Conservation (phyloP, 2,888 invertebrate genomes). For the Ceraclea dissimilis region DNA sequence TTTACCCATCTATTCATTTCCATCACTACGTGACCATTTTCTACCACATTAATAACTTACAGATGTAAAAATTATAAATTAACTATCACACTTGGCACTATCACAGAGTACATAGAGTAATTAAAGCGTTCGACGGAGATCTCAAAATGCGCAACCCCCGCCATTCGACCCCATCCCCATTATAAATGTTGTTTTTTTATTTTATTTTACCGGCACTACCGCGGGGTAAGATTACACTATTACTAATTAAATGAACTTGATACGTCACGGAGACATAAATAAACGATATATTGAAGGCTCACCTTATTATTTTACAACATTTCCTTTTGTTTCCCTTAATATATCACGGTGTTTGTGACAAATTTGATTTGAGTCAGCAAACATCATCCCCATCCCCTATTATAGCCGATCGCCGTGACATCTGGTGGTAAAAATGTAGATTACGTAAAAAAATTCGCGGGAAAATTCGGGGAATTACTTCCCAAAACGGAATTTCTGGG, state of each 20-base stretch:
- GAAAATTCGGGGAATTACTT: neutral
- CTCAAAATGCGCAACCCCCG: constrained; percentile 47
- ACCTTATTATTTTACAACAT: constrained; percentile 21
- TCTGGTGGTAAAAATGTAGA: constrained; percentile 17
- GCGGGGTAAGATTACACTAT: neutral
- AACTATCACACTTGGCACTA: constrained; percentile 26
- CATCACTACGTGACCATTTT: constrained; percentile 4
- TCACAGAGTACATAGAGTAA: constrained; percentile 17
- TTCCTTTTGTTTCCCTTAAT: constrained; percentile 22
- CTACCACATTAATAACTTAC: neutral
- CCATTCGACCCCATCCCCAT: constrained; percentile 47
- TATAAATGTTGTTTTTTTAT: constrained; percentile 41
- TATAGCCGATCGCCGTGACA: constrained; percentile 1
- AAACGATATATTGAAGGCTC: constrained; percentile 7
- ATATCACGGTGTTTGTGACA: constrained; percentile 23
- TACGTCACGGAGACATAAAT: constrained; percentile 3
- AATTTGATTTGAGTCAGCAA: constrained; percentile 20
- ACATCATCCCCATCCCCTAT: constrained; percentile 14
- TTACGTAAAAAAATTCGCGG: constrained; percentile 19
- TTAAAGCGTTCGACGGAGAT: constrained; percentile 32
- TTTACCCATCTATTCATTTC: constrained; percentile 17
- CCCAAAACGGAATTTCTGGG: neutral
- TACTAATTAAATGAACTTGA: constrained; percentile 3
- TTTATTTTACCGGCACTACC: constrained; percentile 38
- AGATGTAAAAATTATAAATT: constrained; percentile 6